A percentile compares a stretch with the other conserved stretches of the same genome.
Conservation (phyloP, 2,113 vertebrate species). For the Albula goreensis region DNA sequence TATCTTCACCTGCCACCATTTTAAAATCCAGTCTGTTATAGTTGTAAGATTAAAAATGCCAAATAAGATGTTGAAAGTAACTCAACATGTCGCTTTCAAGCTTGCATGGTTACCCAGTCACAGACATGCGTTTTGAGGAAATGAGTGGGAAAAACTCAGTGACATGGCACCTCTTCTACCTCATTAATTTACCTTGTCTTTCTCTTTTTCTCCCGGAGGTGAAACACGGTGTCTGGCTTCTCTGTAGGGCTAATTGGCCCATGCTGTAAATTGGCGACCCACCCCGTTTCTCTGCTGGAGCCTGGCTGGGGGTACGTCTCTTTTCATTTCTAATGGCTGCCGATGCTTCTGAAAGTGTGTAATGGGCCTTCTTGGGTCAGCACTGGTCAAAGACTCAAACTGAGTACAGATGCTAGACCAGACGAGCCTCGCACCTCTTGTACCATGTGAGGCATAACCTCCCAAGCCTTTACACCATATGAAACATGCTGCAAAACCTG, state of each 20-base stretch:
- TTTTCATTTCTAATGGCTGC: constrained; percentile 29
- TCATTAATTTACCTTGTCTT: constrained; percentile 20
- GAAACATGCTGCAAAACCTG: background rate
- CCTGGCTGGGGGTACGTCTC: constrained; percentile 17
- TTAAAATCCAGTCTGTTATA: background rate
- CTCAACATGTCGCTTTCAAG: background rate
- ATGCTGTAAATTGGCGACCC: constrained; percentile 37
- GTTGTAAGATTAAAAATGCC: background rate
- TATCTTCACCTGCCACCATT: background rate
- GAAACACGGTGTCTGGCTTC: constrained; percentile 29
- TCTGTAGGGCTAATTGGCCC: constrained; percentile 37
- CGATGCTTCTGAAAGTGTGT: background rate
- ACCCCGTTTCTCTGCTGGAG: constrained; percentile 24
- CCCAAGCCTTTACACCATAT: background rate
- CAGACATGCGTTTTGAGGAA: background rate
- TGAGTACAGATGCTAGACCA: background rate
- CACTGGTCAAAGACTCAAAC: constrained; percentile 22
- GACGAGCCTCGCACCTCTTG: background rate
- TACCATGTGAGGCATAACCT: background rate
- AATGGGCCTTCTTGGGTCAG: constrained; percentile 21
- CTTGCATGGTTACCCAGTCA: background rate
- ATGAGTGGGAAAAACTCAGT: background rate
- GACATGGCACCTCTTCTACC: too few species aligned
- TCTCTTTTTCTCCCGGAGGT: background rate
- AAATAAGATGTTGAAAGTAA: too few species aligned